Base-by-base conservation (phyloP, 2,797 vertebrate species). In the Tarsius wallacei region DNA sequence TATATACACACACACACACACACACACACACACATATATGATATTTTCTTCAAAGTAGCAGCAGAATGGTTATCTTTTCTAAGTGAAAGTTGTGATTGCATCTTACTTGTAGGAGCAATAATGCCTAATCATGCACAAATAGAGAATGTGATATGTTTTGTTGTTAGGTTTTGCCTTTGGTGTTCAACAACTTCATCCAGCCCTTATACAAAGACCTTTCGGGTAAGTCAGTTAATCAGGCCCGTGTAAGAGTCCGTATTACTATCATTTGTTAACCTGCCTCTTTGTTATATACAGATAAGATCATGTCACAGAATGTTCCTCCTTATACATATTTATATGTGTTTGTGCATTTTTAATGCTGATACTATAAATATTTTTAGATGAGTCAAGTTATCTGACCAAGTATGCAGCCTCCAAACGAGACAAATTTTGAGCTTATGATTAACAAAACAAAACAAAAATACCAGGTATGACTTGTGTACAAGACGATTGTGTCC, bases 181-280 rank as follows among this genome's bases (percentile, higher is more conserved):
- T 76, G 99, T 99, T 97, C 99, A 99, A 95, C 99, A 99, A 88
- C 99, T 99, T 98, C 99, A 99, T 98, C 99, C 99, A 82, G 99
- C 99, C 71, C 99, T 99, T 98, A 99, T 99, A 98, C 99, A 99
- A 98, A 99, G 99, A 99, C 99, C 99, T 98, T 99, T 99, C 97
- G 99, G 99, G 99, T 99, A 99, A 99, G 99, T 99, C 91, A 78
- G 28, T 89, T 95, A 81, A 95, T 80, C 13, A 80, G 87, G 82
- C 97, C 78, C 74, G 98, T 80, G 90, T 90, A 70, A 76, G 63
- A 91, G 82, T 73, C 55, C 93, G 73, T 83, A 14, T 96, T 81
- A 10, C 22, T 70, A 33, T 96, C 91, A 77, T 96, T 55, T 4
- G 95, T 98, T 98, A 93, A 97, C 93, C 76, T 98, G 42, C 95